Evolutionary conservation across 2,888 invertebrate species (phyloP).

Genomic region (Dusona sp.): DNA sequence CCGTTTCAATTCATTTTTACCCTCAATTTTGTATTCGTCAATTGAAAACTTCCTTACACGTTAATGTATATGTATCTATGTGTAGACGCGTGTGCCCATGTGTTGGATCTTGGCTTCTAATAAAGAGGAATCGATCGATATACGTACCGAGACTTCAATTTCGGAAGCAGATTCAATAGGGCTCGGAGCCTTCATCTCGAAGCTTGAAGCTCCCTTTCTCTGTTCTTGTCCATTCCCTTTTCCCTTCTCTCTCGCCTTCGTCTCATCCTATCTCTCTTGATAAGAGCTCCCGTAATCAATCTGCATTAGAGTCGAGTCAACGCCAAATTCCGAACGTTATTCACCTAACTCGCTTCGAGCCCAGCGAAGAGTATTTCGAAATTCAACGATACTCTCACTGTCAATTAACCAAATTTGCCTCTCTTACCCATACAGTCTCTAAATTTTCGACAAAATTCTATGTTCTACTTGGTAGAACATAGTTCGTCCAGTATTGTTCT

Average conservation of each 20-base stretch:
- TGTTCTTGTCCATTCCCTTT: slow-evolving; percentile 16
- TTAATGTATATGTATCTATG: neutral
- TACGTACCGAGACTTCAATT: slow-evolving; percentile 31
- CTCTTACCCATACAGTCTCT: neutral
- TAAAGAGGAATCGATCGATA: slow-evolving; percentile 48
- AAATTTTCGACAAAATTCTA: slow-evolving; percentile 20
- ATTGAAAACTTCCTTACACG: neutral
- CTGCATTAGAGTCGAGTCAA: slow-evolving; percentile 61
- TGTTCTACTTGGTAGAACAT: neutral
- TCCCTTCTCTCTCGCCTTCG: slow-evolving; percentile 9
- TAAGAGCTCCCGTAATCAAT: slow-evolving; percentile 63
- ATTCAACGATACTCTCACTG: slow-evolving; percentile 55
- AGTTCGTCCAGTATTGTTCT: neutral
- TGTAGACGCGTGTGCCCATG: neutral
- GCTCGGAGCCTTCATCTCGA: slow-evolving; percentile 38
- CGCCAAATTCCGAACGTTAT: slow-evolving; percentile 55
- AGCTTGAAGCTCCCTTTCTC: slow-evolving; percentile 23
- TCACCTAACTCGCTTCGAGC: slow-evolving; percentile 26
- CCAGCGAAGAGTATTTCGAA: slow-evolving; percentile 33
- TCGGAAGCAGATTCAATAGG: slow-evolving; percentile 32
- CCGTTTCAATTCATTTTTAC: neutral
- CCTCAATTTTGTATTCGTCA: neutral
- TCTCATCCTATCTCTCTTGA: slow-evolving; percentile 43
- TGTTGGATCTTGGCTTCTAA: slow-evolving; percentile 9
- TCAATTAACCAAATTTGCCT: slow-evolving; percentile 50